Evolutionary conservation across 1,140 invertebrate species (phyloP), one percentile per base, ranked within the genome.

Genomic region (Coelopa frigida): DNA sequence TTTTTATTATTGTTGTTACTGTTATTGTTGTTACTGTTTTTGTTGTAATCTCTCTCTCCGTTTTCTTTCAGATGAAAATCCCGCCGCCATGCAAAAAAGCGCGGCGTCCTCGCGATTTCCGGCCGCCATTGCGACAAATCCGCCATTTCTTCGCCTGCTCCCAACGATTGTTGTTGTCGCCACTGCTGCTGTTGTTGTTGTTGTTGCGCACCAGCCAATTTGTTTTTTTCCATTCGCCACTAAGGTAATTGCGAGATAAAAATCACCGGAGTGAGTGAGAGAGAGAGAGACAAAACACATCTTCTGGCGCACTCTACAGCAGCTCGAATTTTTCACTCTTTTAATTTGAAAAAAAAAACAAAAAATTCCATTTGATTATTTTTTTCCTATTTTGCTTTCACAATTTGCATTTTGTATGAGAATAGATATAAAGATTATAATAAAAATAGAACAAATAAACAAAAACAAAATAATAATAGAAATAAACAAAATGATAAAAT

Each of bases 21-120:
- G n/a, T n/a, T n/a, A n/a, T n/a, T n/a, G n/a, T n/a, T 42, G 10
- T 17, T 42, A 23, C 18, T 15, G 11, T 14, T 39, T 14, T 33
- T 18, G 18, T 35, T 44, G 8, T 39, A 21, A 27, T n/a, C 20
- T 42, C 17, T 31, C 38, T 5, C 22, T 24, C 14, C 42, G 21
- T 27, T 36, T 15, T 43, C 10, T 53, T 63, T 8, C 59, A 65
- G 61, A 65, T 60, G 61, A 65, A 49, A 65, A 60, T 43, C 61
- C 61, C 35, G 61, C 61, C 32, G 61, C 61, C 38, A 65, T 65
- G 61, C 61, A 65, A 47, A 65, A 65, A 50, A 64, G 61, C 46
- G 48, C 45, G 10, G 50, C 56, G n/a, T n/a, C n/a, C n/a, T n/a
- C n/a, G n/a, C n/a, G n/a, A n/a, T n/a, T n/a, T n/a, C n/a, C 17